These are phyloP conservation scores for Leucoptera coffeella DNA, from an alignment of 2,888 invertebrate species.

Conservation along the genomic window DNA sequence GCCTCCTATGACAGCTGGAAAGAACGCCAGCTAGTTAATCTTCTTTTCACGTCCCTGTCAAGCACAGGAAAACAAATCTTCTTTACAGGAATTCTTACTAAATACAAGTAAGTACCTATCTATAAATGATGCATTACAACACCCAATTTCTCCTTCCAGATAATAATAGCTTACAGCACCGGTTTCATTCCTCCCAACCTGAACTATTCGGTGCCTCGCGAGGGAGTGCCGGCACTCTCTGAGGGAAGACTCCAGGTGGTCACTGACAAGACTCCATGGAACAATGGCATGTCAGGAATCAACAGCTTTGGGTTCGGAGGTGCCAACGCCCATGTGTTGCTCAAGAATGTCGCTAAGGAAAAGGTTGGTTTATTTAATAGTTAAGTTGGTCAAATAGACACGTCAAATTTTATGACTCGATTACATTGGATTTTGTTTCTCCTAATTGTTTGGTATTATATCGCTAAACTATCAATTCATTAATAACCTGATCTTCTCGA, in stretches of 20 bases:
- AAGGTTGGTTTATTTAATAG: conserved; percentile 35
- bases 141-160: conserved; percentile 20
- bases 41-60: too few relatives aligned
- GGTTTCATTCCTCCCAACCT: conserved; percentile 81
- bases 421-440: too few relatives aligned
- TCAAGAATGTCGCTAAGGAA: conserved; percentile 53
- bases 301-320: conserved; percentile 96
- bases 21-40: too few relatives aligned
- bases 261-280: conserved; percentile 62
- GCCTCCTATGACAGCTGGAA: too few relatives aligned
- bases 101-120: not conserved
- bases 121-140: conserved; percentile 8
- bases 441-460: too few relatives aligned
- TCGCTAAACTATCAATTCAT: too few relatives aligned
- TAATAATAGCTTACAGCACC: conserved; percentile 73
- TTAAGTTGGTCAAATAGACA: too few relatives aligned
- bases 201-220: conserved; percentile 61
- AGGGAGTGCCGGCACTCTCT: conserved; percentile 54
- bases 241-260: conserved; percentile 66
- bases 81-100: too few relatives aligned
- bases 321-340: conserved; percentile 68
- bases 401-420: too few relatives aligned
- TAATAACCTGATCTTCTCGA: too few relatives aligned
- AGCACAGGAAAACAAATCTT: too few relatives aligned
- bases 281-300: conserved; percentile 71